Evolutionary conservation across 2,888 invertebrate genomes (phyloP), one percentile per base, ranked within the genome.

Genomic region (Erebia ligea): DNA sequence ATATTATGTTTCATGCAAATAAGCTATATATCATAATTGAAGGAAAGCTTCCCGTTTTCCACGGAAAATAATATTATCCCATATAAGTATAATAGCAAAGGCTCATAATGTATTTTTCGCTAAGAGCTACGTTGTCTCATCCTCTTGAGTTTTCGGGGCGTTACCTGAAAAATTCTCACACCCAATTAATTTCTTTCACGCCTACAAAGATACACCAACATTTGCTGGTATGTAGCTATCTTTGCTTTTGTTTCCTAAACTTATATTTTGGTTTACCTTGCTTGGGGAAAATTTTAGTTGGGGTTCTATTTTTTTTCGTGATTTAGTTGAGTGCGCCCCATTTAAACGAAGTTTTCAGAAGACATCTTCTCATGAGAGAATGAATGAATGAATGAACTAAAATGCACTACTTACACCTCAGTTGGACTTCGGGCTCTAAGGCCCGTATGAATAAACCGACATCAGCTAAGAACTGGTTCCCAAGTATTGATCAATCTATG

Each of bases 131-230:
- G 19, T 45, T 45, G 45, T 19, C 61, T 45, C 21, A 61, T 45
- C 19, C 61, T 61, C 61, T 34, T 34, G 34, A 34, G 34, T 34
- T 6, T 13, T 19, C 11, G 45, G 61, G 61, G 11, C 61, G 3
- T 61, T 61, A 61, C 61, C 45, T 61, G 61, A 19, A 61, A 13
- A 45, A 45, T 45, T 45, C 13, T 61, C 61, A 61, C 61, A 42
- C 61, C 42, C 61, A 61, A 61, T 61, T 61, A 61, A 61, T 61
- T 45, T 45, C 9, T 45, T 61, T 45, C 6, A 19, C 45, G 45
- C 45, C 21, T 45, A 45, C 59, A 61, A 61, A 61, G 25, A 25
- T 19, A 25, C 15, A 57, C 21, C 13, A 25, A 25, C 56, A 13
- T 19, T 13, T 57, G 13, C 10, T 17, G 6, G n/a, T 17, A 48